These are phyloP conservation scores for Ephestia elutella DNA, from an alignment of 1,140 invertebrate genomes.

Conservation along the genomic window DNA sequence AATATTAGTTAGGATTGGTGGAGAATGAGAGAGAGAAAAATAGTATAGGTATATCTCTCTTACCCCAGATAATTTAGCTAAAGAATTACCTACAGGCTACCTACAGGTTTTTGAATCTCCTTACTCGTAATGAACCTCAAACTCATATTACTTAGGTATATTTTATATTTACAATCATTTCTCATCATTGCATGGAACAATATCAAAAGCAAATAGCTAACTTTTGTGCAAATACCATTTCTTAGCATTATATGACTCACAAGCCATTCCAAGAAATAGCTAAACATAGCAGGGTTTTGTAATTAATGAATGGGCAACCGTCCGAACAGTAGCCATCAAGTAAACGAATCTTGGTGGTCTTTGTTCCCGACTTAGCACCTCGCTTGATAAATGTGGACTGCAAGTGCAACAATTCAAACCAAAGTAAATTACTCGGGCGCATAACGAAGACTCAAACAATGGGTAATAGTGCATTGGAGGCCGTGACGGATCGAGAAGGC, in stretches of 20 bases:
- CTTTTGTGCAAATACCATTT: neutral
- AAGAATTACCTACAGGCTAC: no score
- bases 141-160: no score
- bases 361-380: conserved; percentile 10
- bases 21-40: no score
- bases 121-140: no score
- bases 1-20: no score
- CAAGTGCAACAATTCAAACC: conserved; percentile 8
- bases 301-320: conserved; percentile 10
- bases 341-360: conserved; percentile 12
- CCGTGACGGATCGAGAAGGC: conserved; percentile 7
- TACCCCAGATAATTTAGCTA: no score
- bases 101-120: no score
- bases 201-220: no score
- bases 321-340: conserved; percentile 6
- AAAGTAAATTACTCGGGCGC: conserved; percentile 5
- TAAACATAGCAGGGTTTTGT: neutral
- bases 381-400: conserved; percentile 14
- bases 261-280: conserved; percentile 3
- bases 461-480: neutral
- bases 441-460: conserved; percentile 8
- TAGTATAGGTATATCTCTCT: no score
- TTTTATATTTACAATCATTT: no score
- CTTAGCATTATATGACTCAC: conserved; percentile 2
- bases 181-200: no score